Conservation (phyloP, 2,113 vertebrate species). For the Burhinus bistriatus region DNA sequence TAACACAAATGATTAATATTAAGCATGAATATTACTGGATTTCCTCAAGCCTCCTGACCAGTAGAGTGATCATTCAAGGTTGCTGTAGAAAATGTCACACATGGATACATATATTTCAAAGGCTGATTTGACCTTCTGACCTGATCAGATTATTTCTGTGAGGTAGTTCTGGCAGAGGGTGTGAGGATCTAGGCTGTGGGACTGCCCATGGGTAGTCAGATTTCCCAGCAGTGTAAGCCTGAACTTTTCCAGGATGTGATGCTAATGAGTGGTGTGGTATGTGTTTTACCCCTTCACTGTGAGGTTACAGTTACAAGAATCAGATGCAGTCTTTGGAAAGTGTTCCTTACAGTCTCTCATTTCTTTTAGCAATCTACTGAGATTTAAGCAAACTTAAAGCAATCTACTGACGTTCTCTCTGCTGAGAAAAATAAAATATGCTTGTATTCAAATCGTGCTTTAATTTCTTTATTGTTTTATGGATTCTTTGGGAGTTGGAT, state of each 20-base stretch:
- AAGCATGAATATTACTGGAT: not conserved
- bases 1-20: not conserved
- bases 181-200: not conserved
- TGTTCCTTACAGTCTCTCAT: not conserved
- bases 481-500: not conserved
- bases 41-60: not conserved
- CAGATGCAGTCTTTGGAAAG: not conserved
- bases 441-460: not conserved
- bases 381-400: not conserved
- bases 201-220: accelerated
- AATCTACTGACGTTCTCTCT: not conserved
- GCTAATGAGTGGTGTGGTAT: not conserved
- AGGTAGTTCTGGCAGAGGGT: not conserved
- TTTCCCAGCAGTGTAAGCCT: not conserved
- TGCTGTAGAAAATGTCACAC: not conserved
- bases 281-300: not conserved
- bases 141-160: not conserved
- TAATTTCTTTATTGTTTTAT: not conserved
- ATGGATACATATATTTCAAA: not conserved
- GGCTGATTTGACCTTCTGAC: not conserved
- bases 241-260: not conserved
- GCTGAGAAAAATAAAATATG: not conserved
- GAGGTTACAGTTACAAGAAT: not conserved
- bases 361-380: not conserved
- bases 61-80: not conserved